phyloP scores from a whole-genome alignment of 2,797 vertebrate genomes.

The Lophius americanus region DNA sequence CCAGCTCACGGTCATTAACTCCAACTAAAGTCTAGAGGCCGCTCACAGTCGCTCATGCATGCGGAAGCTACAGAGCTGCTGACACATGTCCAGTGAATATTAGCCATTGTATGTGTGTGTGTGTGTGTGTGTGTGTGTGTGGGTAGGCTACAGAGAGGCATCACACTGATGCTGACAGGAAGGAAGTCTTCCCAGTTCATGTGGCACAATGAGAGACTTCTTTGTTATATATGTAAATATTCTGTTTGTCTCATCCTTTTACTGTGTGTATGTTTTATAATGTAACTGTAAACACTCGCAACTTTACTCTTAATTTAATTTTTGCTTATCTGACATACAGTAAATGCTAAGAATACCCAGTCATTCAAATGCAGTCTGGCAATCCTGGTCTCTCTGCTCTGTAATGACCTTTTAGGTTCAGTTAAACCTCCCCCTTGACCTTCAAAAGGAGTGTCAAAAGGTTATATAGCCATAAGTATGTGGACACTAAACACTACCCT shows the following conservation, averaged over 20 bases:
- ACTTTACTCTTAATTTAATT: conserved; percentile 70
- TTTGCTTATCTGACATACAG: conserved; percentile 39
- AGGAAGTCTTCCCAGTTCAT: conserved; percentile 44
- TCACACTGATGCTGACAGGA: conserved; percentile 32
- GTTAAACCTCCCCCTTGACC: conserved; percentile 5
- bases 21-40: conserved; percentile 28
- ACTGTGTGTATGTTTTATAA: conserved; percentile 77
- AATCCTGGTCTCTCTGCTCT: conserved; percentile 21
- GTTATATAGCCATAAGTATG: conserved; percentile 6
- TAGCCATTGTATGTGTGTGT: conserved; percentile 28
- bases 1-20: conserved; percentile 20
- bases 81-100: conserved; percentile 42
- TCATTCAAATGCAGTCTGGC: conserved; percentile 35
- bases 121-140: background rate
- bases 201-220: conserved; percentile 47
- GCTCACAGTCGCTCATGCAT: conserved; percentile 6
- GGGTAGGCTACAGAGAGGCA: conserved; percentile 40
- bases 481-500: background rate
- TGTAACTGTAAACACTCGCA: conserved; percentile 74
- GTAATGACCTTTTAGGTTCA: conserved; percentile 14
- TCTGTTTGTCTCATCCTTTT: conserved; percentile 70
- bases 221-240: conserved; percentile 80
- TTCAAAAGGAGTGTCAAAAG: no score
- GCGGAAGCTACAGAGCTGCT: conserved; percentile 17
- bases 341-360: conserved; percentile 39